These are phyloP conservation scores for Chanos chanos DNA, from an alignment of 2,797 vertebrate genomes.

Conservation along the genomic window DNA sequence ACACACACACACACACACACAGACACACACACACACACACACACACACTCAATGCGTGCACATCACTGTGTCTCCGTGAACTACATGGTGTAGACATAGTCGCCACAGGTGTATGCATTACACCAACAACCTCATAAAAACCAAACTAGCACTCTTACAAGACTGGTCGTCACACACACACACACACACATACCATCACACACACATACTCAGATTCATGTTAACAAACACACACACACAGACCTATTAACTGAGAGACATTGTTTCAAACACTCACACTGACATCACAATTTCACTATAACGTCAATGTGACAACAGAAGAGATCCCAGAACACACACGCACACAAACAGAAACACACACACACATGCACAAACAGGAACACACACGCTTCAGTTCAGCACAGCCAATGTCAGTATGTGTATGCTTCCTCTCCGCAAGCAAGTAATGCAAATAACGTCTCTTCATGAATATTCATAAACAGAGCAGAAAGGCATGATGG, in stretches of 20 bases:
- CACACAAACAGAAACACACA: not conserved
- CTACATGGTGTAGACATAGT: no score
- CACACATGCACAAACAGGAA: not conserved
- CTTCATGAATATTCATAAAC: conserved; percentile 41
- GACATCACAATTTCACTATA: not conserved
- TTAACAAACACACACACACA: no score
- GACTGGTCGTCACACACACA: no score
- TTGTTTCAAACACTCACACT: not conserved
- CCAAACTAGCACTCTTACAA: not conserved
- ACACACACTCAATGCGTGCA: no score
- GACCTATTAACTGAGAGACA: no score
- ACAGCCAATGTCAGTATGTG: no score
- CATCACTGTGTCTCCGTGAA: no score
- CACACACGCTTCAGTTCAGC: not conserved
- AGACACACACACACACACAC: no score
- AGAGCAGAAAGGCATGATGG: conserved; percentile 28
- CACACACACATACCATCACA: not conserved
- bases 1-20: no score
- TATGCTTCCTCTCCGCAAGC: conserved; percentile 17
- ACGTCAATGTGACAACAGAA: not conserved
- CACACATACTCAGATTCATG: not conserved
- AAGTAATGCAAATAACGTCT: conserved; percentile 43
- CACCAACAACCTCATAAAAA: not conserved
- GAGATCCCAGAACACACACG: not conserved
- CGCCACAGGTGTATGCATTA: no score